Conservation (phyloP, 2,113 vertebrate genomes). For the Xiphophorus maculatus region DNA sequence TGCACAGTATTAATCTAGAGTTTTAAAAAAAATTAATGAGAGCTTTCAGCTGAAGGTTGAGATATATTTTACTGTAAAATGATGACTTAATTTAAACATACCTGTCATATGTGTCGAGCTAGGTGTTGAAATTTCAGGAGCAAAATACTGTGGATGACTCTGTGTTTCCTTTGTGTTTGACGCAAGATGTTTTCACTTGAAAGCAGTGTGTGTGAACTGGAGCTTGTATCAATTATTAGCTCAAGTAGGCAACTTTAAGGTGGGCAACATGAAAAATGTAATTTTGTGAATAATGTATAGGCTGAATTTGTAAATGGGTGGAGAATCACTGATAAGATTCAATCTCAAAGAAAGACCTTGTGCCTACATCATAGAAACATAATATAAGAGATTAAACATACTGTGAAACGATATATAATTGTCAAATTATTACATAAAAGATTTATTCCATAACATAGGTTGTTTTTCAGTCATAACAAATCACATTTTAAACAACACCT, state of each 20-base stretch:
- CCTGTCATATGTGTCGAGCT: too few relatives aligned
- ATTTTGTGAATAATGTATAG: conserved; percentile 68
- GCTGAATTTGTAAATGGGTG: conserved; percentile 22
- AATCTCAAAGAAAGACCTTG: conserved; percentile 10
- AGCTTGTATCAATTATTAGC: conserved; percentile 13
- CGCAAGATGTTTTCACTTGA: not conserved
- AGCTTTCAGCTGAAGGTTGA: too few relatives aligned
- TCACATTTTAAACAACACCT: conserved; percentile 24
- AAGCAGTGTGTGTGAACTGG: conserved; percentile 30
- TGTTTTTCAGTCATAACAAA: conserved; percentile 27
- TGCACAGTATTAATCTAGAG: not conserved
- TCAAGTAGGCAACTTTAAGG: conserved; percentile 22
- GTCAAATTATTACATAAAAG: conserved; percentile 27
- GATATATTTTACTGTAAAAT: too few relatives aligned
- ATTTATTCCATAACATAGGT: conserved; percentile 28
- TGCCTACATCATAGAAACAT: conserved; percentile 17
- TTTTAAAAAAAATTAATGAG: too few relatives aligned
- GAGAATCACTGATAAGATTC: conserved; percentile 52
- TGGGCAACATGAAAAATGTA: conserved; percentile 19
- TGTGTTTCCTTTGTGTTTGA: not conserved
- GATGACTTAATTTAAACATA: too few relatives aligned
- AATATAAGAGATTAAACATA: conserved; percentile 26
- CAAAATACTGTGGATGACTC: not conserved
- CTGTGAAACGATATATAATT: conserved; percentile 32
- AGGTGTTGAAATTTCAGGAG: too few relatives aligned